Evolutionary conservation across 2,888 invertebrate genomes (phyloP).

Genomic region (Drosophila flavopinicola): DNA sequence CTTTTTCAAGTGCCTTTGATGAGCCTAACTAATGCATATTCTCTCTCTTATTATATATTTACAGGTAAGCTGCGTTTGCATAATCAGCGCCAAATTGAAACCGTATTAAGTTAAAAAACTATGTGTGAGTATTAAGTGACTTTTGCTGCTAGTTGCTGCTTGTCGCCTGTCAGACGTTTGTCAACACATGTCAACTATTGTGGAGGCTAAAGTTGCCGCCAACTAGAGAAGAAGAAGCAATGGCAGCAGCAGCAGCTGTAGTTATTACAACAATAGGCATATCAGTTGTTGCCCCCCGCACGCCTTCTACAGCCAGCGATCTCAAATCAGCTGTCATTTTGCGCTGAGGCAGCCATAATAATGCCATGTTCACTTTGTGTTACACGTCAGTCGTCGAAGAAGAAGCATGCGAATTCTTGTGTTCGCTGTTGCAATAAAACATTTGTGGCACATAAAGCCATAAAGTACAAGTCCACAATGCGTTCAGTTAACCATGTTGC

Average conservation of each 20-base stretch:
- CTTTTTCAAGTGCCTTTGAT: slow-evolving; percentile 12
- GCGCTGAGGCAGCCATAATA: slow-evolving; percentile 68
- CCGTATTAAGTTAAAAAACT: slow-evolving; percentile 48
- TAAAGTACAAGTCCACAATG: slow-evolving; percentile 33
- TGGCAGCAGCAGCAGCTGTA: not conserved
- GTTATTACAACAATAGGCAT: slow-evolving; percentile 17
- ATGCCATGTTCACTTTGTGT: slow-evolving; percentile 63
- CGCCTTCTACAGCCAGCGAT: slow-evolving; percentile 1
- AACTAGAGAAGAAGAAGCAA: slow-evolving; percentile 7
- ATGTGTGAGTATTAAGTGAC: slow-evolving; percentile 68
- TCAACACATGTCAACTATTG: slow-evolving; percentile 63
- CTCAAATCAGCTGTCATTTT: slow-evolving; percentile 53
- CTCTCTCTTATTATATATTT: slow-evolving; percentile 9
- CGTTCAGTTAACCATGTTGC: slow-evolving; percentile 26
- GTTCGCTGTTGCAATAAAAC: slow-evolving; percentile 40
- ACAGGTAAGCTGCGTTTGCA: slow-evolving; percentile 57
- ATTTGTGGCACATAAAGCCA: slow-evolving; percentile 51
- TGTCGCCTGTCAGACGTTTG: slow-evolving; percentile 75
- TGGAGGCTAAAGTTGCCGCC: slow-evolving; percentile 58
- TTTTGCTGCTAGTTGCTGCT: slow-evolving; percentile 25
- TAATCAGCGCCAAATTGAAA: slow-evolving; percentile 36
- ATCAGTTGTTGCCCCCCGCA: slow-evolving; percentile 18
- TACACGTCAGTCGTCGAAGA: slow-evolving; percentile 52
- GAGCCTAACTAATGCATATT: slow-evolving; percentile 10
- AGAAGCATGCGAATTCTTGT: slow-evolving; percentile 12